Conservation (phyloP, 2,888 invertebrate genomes). For the Eupithecia subfuscata region DNA sequence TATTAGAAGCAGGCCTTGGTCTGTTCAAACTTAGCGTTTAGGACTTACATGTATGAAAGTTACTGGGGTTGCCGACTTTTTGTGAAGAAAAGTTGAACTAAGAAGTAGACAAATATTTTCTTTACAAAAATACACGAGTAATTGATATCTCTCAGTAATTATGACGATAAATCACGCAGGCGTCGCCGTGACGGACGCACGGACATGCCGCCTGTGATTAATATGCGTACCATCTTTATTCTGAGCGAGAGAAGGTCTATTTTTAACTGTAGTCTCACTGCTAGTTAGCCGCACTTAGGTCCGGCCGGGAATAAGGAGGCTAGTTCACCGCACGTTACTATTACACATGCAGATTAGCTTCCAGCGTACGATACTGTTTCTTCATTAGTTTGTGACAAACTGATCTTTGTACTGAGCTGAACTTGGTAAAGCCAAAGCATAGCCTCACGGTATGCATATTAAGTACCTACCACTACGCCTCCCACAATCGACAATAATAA, state of each 20-base stretch:
- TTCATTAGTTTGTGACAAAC: not conserved
- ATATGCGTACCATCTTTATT: constrained; percentile 44
- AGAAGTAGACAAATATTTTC: not conserved
- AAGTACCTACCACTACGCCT: not conserved
- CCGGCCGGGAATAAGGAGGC: not conserved
- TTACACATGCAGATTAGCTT: not conserved
- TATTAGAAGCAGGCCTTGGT: not conserved
- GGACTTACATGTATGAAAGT: not conserved
- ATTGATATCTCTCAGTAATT: constrained; percentile 50
- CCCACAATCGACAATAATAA: not conserved
- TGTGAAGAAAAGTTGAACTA: not conserved
- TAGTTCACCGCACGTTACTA: not conserved
- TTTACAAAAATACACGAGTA: constrained; percentile 19
- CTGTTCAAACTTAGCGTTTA: not conserved
- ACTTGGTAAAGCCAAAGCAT: not conserved
- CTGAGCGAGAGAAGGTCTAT: constrained; percentile 29
- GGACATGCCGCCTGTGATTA: constrained; percentile 63
- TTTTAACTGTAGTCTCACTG: constrained; percentile 27
- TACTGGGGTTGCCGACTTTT: not conserved
- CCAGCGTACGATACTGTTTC: not conserved
- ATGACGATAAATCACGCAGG: constrained; percentile 67
- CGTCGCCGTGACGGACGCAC: constrained; percentile 63
- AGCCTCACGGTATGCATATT: not conserved
- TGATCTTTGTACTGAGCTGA: not conserved
- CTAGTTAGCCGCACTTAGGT: constrained; percentile 14